A percentile compares a stretch with the other conserved stretches of the same genome.
These are phyloP conservation scores for Formica selysi DNA, from an alignment of 1,140 invertebrate genomes.

Conservation along the genomic window DNA sequence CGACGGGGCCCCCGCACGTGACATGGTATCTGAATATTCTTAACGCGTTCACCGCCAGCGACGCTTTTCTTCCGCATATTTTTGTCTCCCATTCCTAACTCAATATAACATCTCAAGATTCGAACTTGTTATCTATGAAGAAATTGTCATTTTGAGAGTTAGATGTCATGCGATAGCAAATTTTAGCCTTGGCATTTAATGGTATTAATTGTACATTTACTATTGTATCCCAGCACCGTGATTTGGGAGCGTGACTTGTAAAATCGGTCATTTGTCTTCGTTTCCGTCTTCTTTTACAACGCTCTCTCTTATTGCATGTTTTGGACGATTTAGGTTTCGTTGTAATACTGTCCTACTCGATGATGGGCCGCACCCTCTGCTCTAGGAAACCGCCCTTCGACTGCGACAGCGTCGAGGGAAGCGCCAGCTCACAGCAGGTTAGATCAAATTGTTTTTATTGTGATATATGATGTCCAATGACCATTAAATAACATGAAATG, in stretches of 20 bases:
- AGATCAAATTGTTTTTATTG: conserved; percentile 2
- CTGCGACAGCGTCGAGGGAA: conserved; percentile 86
- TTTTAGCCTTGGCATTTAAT: too few relatives aligned
- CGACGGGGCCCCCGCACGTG: neutral
- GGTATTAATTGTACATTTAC: too few relatives aligned
- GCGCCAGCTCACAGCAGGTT: conserved; percentile 89
- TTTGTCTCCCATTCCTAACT: neutral
- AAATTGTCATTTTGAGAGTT: too few relatives aligned
- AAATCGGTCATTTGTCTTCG: neutral
- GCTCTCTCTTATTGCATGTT: neutral
- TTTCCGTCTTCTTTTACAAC: neutral
- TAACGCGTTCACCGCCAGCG: neutral
- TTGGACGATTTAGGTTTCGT: conserved; percentile 87
- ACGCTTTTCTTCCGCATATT: neutral
- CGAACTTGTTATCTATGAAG: too few relatives aligned
- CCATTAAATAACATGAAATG: neutral
- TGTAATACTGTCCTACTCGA: conserved; percentile 89
- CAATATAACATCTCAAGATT: too few relatives aligned
- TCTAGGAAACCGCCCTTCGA: conserved; percentile 89
- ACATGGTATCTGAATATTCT: neutral
- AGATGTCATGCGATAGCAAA: too few relatives aligned
- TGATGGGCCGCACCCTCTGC: conserved; percentile 91
- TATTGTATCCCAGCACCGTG: too few relatives aligned
- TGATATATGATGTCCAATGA: neutral
- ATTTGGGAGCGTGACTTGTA: neutral